phyloP scores from a whole-genome alignment of 1,140 invertebrate genomes.

The Aphis gossypii region DNA sequence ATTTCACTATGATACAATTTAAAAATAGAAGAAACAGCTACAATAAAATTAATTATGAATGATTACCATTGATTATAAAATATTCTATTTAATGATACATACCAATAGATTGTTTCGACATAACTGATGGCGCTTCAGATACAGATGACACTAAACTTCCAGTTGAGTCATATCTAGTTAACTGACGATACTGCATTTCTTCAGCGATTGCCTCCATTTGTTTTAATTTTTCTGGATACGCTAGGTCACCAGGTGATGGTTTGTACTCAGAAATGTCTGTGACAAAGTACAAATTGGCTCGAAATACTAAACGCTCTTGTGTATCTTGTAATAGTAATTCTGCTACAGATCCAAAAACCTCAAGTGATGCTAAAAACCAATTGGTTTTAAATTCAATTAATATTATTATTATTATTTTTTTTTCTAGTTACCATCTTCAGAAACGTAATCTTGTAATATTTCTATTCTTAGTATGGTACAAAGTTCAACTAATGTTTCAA shows the following conservation, averaged over 20 bases:
- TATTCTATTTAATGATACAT: neutral
- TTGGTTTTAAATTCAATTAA: neutral
- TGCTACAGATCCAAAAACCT: slow-evolving; percentile 84
- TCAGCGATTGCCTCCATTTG: slow-evolving; percentile 83
- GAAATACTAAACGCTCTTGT: slow-evolving; percentile 94
- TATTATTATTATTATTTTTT: neutral
- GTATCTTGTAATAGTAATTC: slow-evolving; percentile 92
- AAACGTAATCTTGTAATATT: slow-evolving; percentile 93
- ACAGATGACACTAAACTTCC: slow-evolving; percentile 51
- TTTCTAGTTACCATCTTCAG: slow-evolving; percentile 76
- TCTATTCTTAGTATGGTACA: slow-evolving; percentile 92
- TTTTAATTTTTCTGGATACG: slow-evolving; percentile 95
- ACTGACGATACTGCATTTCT: slow-evolving; percentile 48
- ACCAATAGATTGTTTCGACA: slow-evolving; percentile 46
- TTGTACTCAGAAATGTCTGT: slow-evolving; percentile 89
- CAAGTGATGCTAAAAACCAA: slow-evolving; percentile 69
- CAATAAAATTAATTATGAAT: too few species aligned
- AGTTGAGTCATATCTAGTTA: slow-evolving; percentile 53
- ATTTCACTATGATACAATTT: too few species aligned
- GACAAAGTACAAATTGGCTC: slow-evolving; percentile 92
- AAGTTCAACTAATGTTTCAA: slow-evolving; percentile 96
- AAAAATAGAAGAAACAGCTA: too few species aligned
- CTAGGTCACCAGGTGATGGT: slow-evolving; percentile 92
- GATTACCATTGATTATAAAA: neutral
- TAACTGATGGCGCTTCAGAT: slow-evolving; percentile 39